Evolutionary conservation across 2,888 invertebrate species (phyloP).

Genomic region (Cerceris rybyensis): DNA sequence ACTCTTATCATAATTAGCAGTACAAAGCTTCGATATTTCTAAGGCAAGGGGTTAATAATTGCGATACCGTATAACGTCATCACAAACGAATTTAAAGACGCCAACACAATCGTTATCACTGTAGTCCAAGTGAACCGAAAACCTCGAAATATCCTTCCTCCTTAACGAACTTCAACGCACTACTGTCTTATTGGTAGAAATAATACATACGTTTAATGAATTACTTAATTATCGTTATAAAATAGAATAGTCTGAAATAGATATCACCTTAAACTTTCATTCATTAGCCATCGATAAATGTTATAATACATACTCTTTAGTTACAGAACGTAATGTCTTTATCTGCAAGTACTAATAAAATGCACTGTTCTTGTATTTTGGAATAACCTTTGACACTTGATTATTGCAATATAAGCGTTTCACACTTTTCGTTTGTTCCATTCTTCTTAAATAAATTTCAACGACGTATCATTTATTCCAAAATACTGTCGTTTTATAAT

Average conservation of each 20-base stretch:
- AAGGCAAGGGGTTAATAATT: neutral
- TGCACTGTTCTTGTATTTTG: neutral
- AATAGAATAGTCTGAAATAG: neutral
- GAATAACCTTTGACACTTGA: neutral
- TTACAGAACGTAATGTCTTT: slow-evolving; percentile 2
- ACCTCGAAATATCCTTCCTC: slow-evolving; percentile 12
- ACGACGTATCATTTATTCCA: neutral
- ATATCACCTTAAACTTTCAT: slow-evolving; percentile 13
- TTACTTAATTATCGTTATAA: neutral
- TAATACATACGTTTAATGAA: slow-evolving; percentile 1
- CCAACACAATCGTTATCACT: slow-evolving; percentile 9
- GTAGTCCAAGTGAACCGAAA: slow-evolving; percentile 21
- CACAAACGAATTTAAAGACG: slow-evolving; percentile 18
- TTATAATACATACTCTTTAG: slow-evolving; percentile 3
- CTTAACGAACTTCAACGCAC: slow-evolving; percentile 27
- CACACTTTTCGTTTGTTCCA: neutral
- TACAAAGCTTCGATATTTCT: neutral
- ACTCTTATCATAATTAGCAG: neutral
- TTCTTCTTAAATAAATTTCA: neutral
- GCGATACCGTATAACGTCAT: neutral
- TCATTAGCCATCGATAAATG: slow-evolving; percentile 1
- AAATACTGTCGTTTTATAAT: neutral
- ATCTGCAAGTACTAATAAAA: neutral
- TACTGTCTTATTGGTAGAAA: slow-evolving; percentile 24
- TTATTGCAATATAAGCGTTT: neutral